Base-by-base conservation (phyloP, 2,888 invertebrate species). In the Meteorus colon region DNA sequence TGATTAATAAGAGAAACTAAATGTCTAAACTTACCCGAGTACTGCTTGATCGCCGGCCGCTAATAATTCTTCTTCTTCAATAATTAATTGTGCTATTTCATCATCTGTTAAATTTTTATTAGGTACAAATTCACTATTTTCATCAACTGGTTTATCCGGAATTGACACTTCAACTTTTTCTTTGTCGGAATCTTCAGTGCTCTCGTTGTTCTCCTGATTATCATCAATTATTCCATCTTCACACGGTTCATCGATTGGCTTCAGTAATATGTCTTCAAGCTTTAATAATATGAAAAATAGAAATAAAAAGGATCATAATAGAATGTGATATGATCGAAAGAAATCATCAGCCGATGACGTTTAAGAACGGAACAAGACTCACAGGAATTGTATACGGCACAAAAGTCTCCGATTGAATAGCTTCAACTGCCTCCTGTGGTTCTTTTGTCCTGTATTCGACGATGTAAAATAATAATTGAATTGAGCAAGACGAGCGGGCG, bases 21-120 rank as follows among this genome's bases (percentile, higher is more conserved):
- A 27, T 41, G 19, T 68, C 4, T 10, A 31, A 55, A 78, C 80
- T 84, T 85, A 94, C 94, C 94, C 94, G 86, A 94, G 91, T n/a
- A 93, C 92, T 83, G 94, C 93, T 79, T 94, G 93, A 76, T 94
- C 94, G 16, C 73, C 76, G 80, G 92, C 90, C 24, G 82, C 74
- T 6, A 94, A 82, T 84, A 94, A 91, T 85, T 94, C 94, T 0
- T 94, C 92, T 85, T 94, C 94, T 34, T 94, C 93, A 0, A 94
- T 92, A 78, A 94, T 92, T 31, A 94, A 89, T 74, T 92, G 93
- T 0, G 93, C 93, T 68, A 94, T 94, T 87, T 93, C 93, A 75
- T 93, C 92, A 79, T 94, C 94, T 0, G 93, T 92, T 69, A 93
- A 84, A 82, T 91, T 90, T 81, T 89, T 86, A 75, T 89, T 89